Conservation (phyloP, 92 coral and sea anemone species). For the Parazoanthus atlanticus region DNA sequence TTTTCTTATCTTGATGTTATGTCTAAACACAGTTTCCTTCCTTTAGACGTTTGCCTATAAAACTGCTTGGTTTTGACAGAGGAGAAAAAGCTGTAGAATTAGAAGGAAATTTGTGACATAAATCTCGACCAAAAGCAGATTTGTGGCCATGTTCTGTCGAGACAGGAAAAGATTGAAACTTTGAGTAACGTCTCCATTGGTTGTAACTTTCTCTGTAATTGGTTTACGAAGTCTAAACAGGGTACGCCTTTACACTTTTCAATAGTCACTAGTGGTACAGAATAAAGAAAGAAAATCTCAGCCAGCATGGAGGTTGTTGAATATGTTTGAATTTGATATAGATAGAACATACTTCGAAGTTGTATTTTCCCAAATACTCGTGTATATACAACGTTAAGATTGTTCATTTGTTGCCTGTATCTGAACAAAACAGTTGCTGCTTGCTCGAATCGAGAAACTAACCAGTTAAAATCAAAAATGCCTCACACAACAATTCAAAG, state of each 20-base stretch:
- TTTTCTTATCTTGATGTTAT: too few species aligned
- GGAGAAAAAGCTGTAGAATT: background rate
- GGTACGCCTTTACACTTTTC: constrained; percentile 10
- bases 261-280: constrained; percentile 3
- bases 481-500: background rate
- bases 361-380: background rate
- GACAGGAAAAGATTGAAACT: constrained; percentile 36
- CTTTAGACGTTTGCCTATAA: background rate
- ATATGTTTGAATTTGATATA: background rate
- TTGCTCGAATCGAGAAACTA: background rate
- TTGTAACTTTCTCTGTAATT: background rate
- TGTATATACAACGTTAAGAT: background rate
- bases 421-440: too few species aligned
- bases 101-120: background rate
- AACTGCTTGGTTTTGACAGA: background rate
- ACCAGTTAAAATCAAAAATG: too few species aligned
- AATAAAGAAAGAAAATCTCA: background rate
- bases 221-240: background rate
- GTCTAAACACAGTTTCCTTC: background rate
- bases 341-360: background rate
- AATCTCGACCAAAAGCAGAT: constrained; percentile 31
- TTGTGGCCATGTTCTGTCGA: constrained; percentile 40
- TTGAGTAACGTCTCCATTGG: background rate
- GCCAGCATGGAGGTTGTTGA: background rate
- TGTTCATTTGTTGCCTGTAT: too few species aligned